Percentiles rank a stretch among this genome's conserved stretches.
phyloP scores from a whole-genome alignment of 2,113 vertebrate species.

The Ursus arctos region DNA sequence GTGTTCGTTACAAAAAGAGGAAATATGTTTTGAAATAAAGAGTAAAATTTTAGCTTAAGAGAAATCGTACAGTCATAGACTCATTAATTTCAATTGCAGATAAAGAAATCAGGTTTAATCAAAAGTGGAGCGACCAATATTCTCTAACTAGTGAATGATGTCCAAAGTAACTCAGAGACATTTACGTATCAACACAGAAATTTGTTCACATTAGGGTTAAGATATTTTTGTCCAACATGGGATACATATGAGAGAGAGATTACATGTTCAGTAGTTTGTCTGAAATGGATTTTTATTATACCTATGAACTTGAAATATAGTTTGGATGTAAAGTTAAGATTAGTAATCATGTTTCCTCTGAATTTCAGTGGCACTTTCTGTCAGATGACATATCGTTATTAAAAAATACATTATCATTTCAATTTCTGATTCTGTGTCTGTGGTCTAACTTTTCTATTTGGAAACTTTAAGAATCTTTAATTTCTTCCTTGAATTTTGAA shows the following conservation, averaged over 20 bases:
- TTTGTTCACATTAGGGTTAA: not conserved
- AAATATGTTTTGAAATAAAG: not conserved
- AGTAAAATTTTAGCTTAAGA: not conserved
- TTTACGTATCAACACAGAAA: not conserved
- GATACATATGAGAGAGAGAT: not conserved
- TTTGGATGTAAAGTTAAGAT: not conserved
- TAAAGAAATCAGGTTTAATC: not conserved
- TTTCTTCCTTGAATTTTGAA: not conserved
- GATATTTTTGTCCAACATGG: not conserved
- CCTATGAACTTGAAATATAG: not conserved
- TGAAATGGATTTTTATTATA: not conserved
- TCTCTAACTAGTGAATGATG: not conserved
- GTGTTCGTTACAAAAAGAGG: not conserved
- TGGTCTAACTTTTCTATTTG: not conserved
- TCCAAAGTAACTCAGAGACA: not conserved
- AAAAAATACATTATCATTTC: not conserved
- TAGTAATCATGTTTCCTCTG: not conserved
- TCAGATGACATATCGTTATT: not conserved
- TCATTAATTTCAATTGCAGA: not conserved
- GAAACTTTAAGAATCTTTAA: not conserved
- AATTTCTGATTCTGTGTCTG: not conserved
- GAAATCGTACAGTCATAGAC: not conserved
- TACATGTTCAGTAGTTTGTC: not conserved
- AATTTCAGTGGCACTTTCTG: not conserved
- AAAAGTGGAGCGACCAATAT: not conserved